Conservation (phyloP, 2,113 vertebrate species). For the Limanda limanda region DNA sequence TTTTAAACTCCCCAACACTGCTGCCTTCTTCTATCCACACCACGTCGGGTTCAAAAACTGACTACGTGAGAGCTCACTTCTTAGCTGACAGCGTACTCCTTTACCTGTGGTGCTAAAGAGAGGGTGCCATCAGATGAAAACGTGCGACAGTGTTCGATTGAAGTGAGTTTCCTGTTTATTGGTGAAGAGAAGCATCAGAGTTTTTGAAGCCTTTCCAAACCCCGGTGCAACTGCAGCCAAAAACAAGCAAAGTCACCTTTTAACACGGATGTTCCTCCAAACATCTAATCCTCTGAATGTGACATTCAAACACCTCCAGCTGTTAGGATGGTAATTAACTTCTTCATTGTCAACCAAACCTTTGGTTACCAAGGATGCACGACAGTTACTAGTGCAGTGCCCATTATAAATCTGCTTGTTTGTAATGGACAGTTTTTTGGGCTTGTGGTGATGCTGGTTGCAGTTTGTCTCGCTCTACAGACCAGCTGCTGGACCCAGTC, state of each 20-base stretch:
- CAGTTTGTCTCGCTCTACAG: no score
- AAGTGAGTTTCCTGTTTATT: not conserved
- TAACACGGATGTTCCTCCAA: not conserved
- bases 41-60: slow-evolving; percentile 4
- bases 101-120: slow-evolving; percentile 4
- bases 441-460: no score
- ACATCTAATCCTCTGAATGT: not conserved
- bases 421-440: no score
- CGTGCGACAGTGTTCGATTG: no score
- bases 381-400: not conserved
- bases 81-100: not conserved
- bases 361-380: not conserved
- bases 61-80: slow-evolving; percentile 17
- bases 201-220: not conserved
- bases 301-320: not conserved
- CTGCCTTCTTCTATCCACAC: slow-evolving; percentile 15
- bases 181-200: no score
- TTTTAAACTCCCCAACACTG: slow-evolving; percentile 42
- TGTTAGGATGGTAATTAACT: not conserved
- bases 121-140: not conserved
- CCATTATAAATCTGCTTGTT: no score
- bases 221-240: not conserved
- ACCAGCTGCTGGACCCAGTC: no score
- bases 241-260: not conserved
- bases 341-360: not conserved